These are phyloP conservation scores for Drosophila varians DNA, from an alignment of 1,140 invertebrate genomes.

Conservation along the genomic window DNA sequence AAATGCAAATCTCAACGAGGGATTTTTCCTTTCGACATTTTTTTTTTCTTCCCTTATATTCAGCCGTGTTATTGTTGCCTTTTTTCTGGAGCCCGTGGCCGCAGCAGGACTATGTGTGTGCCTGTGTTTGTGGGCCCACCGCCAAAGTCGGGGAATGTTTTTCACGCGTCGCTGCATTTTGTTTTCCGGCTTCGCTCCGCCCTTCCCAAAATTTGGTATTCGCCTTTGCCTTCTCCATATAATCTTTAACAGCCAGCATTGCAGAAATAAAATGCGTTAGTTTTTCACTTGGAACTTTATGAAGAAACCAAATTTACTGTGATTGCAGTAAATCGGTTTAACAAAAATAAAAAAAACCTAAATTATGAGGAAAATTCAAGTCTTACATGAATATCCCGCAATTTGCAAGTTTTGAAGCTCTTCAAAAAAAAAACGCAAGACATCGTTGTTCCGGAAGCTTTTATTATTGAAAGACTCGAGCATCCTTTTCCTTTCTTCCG, in stretches of 20 bases:
- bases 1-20: conserved; percentile 74
- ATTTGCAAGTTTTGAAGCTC: neutral
- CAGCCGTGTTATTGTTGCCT: conserved; percentile 33
- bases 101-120: conserved; percentile 12
- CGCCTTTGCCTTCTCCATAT: conserved; percentile 28
- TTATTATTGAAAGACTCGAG: conserved; percentile 57
- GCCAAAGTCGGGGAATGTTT: conserved; percentile 74
- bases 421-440: neutral
- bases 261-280: neutral
- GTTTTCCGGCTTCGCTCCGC: conserved; percentile 58
- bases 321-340: neutral
- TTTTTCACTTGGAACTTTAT: neutral
- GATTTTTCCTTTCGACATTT: conserved; percentile 19
- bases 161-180: conserved; percentile 76
- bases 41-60: neutral
- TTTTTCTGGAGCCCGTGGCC: conserved; percentile 28
- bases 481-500: conserved; percentile 9
- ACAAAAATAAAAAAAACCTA: neutral
- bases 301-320: neutral
- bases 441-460: conserved; percentile 30
- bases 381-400: neutral
- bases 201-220: neutral
- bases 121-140: neutral
- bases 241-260: conserved; percentile 48
- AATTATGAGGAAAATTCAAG: neutral